phyloP scores from a whole-genome alignment of 2,113 vertebrate species.

The Cardinalis cardinalis region DNA sequence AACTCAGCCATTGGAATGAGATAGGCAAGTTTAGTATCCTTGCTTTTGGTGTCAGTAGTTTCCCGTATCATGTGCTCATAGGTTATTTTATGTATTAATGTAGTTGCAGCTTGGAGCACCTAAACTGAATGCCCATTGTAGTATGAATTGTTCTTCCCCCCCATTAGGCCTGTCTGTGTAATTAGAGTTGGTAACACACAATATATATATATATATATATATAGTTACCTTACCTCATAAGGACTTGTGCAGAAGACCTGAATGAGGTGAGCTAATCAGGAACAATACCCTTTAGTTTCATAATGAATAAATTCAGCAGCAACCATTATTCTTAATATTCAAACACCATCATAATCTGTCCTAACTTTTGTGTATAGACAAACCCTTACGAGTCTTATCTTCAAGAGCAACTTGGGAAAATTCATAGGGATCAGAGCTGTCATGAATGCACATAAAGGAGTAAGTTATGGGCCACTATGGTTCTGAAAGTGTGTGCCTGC shows the following conservation, averaged over 20 bases:
- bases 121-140: neutral
- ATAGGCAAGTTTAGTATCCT: neutral
- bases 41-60: neutral
- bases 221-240: neutral
- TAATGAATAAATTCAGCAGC: neutral
- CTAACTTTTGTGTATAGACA: neutral
- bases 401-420: neutral
- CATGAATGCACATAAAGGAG: neutral
- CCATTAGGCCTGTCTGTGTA: fast-evolving
- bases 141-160: neutral
- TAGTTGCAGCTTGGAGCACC: neutral
- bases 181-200: neutral
- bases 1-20: neutral
- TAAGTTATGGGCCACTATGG: neutral
- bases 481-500: neutral
- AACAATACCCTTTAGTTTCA: neutral
- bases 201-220: fast-evolving
- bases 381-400: neutral
- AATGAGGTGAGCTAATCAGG: neutral
- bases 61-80: neutral
- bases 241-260: neutral
- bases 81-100: neutral
- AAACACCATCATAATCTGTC: neutral
- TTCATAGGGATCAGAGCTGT: neutral
- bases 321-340: neutral